Evolutionary conservation across 1,140 invertebrate genomes (phyloP), one percentile per base, ranked within the genome.

Genomic region (Drosophila sechellia): DNA sequence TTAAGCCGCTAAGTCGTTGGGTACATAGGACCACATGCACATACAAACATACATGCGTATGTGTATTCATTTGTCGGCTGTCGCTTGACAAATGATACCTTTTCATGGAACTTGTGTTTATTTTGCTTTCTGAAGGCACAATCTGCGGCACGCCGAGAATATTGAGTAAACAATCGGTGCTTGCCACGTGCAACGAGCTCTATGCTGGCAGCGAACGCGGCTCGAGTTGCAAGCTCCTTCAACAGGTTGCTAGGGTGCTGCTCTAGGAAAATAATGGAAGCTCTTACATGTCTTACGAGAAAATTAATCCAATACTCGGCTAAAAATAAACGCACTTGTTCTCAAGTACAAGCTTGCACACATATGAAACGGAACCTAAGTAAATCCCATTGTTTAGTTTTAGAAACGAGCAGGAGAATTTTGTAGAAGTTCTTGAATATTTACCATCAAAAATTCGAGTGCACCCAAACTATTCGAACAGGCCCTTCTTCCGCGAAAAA

Each of bases 181-280:
- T 12, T 55, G 22, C 53, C 35, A 55, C 64, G 57, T 59, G 42
- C 59, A 76, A 78, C 76, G 71, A 43, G 76, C 71, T 72, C 15
- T 55, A 50, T n/a, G 45, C 5, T 25, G 2, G 20, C 31, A 11
- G 22, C 37, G 15, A 27, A 40, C 45, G 15, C 37, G 27, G 37
- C 4, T 45, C 25, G 39, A 27, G 53, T 49, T 49, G 48, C 48
- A 49, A 12, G 45, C 55, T 25, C 27, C 35, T 65, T 46, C 76
- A 79, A 79, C 76, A 79, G 76, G 76, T 79, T 75, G 72, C 2
- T 1, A 8, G 8, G 8, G 39, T 57, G 56, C 49, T 57, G 56
- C 49, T 57, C 15, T 6, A 11, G 11, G 4, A 20, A 31, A 52
- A 35, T 45, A 22, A 22, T 45, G 17, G 5, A 45, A 39, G 4